A percentile compares a stretch with the other conserved stretches of the same genome.
Evolutionary conservation across 1,140 invertebrate genomes (phyloP).

Genomic region (Sycophaga agraensis): DNA sequence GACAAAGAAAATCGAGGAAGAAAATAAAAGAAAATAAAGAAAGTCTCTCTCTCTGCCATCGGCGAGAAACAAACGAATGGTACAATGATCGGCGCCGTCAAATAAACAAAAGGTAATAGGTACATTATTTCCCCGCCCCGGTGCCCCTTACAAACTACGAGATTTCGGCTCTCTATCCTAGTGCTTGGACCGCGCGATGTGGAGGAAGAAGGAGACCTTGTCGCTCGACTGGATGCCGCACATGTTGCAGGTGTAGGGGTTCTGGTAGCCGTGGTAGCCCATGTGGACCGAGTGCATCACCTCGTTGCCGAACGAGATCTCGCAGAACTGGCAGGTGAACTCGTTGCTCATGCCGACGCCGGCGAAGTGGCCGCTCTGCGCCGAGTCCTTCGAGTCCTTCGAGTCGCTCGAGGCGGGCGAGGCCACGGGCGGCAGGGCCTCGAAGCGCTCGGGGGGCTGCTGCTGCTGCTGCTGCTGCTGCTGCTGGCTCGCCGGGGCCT

Average conservation of each 20-base stretch:
- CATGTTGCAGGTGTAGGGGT: conserved; percentile 94
- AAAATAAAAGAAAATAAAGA: too few relatives aligned
- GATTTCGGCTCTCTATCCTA: too few relatives aligned
- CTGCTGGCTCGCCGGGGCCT: too few relatives aligned
- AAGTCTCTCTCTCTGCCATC: not conserved
- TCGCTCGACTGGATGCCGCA: conserved; percentile 83
- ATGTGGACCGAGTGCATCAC: conserved; percentile 95
- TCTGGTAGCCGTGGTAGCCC: conserved; percentile 87
- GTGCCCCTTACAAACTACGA: too few relatives aligned
- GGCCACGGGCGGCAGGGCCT: not conserved
- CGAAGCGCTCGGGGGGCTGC: not conserved
- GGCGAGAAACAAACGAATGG: not conserved
- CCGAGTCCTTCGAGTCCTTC: conserved; percentile 1
- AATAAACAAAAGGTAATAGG: too few relatives aligned
- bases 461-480: conserved; percentile 17
- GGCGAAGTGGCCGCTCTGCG: not conserved
- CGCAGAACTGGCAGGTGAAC: conserved; percentile 76
- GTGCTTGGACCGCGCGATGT: conserved; percentile 84
- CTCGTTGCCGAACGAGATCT: conserved; percentile 85
- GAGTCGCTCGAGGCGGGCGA: not conserved
- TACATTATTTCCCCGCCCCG: too few relatives aligned
- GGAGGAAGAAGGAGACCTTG: conserved; percentile 87
- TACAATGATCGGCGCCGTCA: not conserved
- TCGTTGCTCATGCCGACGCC: not conserved
- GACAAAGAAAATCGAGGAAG: too few relatives aligned